Conservation (phyloP, 2,113 vertebrate species). For the Grantiella picta region DNA sequence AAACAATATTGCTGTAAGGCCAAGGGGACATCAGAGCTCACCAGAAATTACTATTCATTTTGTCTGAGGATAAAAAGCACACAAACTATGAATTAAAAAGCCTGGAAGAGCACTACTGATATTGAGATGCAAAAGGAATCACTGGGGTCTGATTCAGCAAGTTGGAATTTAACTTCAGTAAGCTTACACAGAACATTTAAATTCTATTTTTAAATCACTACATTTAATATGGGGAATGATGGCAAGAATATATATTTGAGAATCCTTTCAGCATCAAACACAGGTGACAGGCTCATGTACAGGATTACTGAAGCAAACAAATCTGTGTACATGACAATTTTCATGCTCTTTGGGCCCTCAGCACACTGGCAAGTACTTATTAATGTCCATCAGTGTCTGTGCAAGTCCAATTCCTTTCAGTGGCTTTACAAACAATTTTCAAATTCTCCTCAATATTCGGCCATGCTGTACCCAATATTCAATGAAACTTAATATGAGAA, state of each 20-base stretch:
- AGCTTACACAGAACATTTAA: background rate
- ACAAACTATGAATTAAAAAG: background rate
- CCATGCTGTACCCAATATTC: background rate
- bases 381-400: background rate
- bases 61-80: background rate
- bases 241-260: background rate
- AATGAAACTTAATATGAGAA: background rate
- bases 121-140: background rate
- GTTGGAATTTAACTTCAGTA: background rate
- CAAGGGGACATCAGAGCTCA: background rate
- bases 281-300: background rate
- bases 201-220: background rate
- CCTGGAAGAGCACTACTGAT: background rate
- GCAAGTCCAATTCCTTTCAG: background rate
- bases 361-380: background rate
- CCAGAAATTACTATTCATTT: background rate
- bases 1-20: background rate
- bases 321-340: background rate
- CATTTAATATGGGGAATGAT: background rate
- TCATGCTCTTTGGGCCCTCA: background rate
- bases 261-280: background rate
- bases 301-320: background rate
- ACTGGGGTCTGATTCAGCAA: background rate
- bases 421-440: background rate
- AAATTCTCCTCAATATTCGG: background rate